Percentiles rank a stretch among this genome's conserved stretches.
Conservation (phyloP, 1,140 invertebrate genomes). For the Plutomurus gul region DNA sequence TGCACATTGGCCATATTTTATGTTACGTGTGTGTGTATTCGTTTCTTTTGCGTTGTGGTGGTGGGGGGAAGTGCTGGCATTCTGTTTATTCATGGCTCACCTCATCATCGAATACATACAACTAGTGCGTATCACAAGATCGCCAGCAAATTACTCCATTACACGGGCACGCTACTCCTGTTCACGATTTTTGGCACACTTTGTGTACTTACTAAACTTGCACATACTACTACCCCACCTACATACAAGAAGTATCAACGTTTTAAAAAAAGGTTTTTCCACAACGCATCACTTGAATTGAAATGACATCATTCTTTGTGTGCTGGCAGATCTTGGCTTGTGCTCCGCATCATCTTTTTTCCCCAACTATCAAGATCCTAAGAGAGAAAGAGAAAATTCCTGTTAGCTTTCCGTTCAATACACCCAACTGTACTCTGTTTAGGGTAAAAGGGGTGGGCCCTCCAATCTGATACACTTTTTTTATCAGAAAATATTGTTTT, state of each 20-base stretch:
- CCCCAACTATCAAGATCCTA: background rate
- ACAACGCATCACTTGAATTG: background rate
- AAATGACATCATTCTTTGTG: constrained; percentile 3
- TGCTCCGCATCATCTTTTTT: background rate
- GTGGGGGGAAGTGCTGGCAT: background rate
- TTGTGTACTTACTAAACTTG: background rate
- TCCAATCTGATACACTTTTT: no score
- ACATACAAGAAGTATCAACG: no score
- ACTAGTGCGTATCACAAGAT: background rate
- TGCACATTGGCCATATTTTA: background rate
- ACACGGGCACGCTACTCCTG: background rate
- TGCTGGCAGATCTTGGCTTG: background rate
- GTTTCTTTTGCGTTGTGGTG: background rate
- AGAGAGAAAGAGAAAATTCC: no score
- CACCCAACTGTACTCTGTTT: no score
- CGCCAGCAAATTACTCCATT: background rate
- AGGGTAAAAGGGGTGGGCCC: no score
- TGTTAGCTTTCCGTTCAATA: no score
- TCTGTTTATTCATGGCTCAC: background rate
- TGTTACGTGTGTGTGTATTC: background rate
- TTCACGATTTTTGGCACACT: background rate
- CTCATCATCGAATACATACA: background rate
- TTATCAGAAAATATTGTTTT: no score
- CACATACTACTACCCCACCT: no score
- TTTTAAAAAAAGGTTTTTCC: background rate